Conservation (phyloP, 2,888 invertebrate genomes). For the Aporophyla lueneburgensis region DNA sequence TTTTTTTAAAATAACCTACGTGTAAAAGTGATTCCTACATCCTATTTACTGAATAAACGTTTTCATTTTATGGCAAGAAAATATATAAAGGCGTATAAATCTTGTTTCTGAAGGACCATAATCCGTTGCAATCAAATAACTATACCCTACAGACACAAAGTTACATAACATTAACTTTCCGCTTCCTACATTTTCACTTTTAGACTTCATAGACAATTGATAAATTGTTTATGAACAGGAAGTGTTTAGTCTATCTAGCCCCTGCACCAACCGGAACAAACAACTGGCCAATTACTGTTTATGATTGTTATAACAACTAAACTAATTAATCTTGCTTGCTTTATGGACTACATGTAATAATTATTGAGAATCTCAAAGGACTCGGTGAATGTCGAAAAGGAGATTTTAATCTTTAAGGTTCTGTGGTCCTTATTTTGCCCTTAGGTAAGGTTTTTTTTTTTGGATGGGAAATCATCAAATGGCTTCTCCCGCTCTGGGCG, state of each 20-base stretch:
- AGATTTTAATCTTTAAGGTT: too few species aligned
- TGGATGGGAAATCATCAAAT: too few species aligned
- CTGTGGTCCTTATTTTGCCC: too few species aligned
- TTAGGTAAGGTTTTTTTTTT: neutral
- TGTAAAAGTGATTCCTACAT: too few species aligned
- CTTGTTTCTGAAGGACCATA: neutral
- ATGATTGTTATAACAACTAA: conserved; percentile 29
- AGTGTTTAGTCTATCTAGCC: conserved; percentile 30
- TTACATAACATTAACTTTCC: conserved; percentile 23
- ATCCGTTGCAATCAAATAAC: neutral
- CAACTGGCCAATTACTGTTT: conserved; percentile 36
- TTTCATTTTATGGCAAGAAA: too few species aligned
- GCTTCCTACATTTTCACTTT: conserved; percentile 59
- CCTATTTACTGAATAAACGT: too few species aligned
- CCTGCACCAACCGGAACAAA: conserved; percentile 44
- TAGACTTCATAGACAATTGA: conserved; percentile 42
- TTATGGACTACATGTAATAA: conserved; percentile 15
- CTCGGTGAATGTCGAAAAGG: neutral
- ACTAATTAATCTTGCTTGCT: conserved; percentile 33
- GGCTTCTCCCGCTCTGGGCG: too few species aligned
- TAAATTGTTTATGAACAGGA: conserved; percentile 55
- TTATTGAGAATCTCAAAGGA: conserved; percentile 10
- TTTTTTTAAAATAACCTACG: too few species aligned
- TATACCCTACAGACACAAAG: neutral
- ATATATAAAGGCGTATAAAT: neutral